Base-by-base conservation (phyloP, 2,888 invertebrate species). In the Cosmia trapezina region DNA sequence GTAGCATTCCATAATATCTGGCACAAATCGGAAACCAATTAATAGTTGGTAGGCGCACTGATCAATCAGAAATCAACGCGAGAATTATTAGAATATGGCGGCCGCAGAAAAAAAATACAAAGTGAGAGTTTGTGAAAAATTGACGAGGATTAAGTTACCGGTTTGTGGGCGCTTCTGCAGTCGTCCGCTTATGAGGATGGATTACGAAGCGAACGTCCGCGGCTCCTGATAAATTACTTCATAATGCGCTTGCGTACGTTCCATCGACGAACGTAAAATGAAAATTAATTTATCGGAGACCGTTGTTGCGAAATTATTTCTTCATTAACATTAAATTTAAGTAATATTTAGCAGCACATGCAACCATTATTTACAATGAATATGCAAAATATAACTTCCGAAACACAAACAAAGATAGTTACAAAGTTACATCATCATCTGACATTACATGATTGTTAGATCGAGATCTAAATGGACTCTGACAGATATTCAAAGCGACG, bases 141-240 rank as follows among this genome's bases (percentile, higher is more conserved):
- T 81, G 69, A 83, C 72, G 67, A 73, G 86, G 87, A 89, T 89
- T 89, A 89, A 83, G 86, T 83, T 85, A 85, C 84, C 83, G 83
- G 89, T 87, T 83, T 85, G 88, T 83, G 86, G 87, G 76, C 81
- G 87, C 84, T 85, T 83, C 83, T 83, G 84, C 83, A 85, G 84
- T 85, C 73, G 78, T 73, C 83, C 83, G 85, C 84, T 91, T 88
- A 92, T 91, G 88, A 90, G 90, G 90, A 93, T 90, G 88, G 90
- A 93, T 92, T 89, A 88, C 87, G 77, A 75, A 79, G 73, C 81
- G 83, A 82, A 86, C 79, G 83, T 86, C 87, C 81, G 85, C 87
- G 80, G 80, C 72, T 68, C 70, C 87, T 89, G 90, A 90, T 88
- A 89, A 88, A 91, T 90, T 87, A 88, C 88, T 86, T 86, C 83